phyloP scores from a whole-genome alignment of 2,113 vertebrate genomes.

The Podarcis raffonei region DNA sequence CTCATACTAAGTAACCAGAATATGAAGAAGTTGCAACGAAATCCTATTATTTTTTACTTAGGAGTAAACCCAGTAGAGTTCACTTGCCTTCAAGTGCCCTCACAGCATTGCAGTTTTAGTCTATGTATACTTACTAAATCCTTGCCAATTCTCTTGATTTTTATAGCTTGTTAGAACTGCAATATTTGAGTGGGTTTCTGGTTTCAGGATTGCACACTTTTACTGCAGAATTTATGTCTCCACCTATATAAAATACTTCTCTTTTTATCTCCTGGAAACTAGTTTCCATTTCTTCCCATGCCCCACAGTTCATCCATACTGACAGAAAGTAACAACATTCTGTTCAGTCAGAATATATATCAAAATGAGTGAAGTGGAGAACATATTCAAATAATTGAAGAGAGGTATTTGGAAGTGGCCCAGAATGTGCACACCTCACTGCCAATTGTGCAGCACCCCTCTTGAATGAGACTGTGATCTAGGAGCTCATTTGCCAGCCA shows the following conservation, averaged over 20 bases:
- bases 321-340: neutral
- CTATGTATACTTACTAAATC: neutral
- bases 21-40: neutral
- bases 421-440: neutral
- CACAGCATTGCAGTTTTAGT: neutral
- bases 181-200: neutral
- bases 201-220: neutral
- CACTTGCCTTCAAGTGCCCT: neutral
- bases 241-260: neutral
- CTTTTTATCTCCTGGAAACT: neutral
- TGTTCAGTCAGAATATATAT: neutral
- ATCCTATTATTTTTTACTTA: neutral
- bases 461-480: neutral
- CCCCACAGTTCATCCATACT: neutral
- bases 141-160: neutral
- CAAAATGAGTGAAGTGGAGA: neutral
- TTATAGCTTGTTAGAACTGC: neutral
- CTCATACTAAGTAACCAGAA: neutral
- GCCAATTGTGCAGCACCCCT: constrained; percentile 12
- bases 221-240: neutral
- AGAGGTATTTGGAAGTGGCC: neutral
- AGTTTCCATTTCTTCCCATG: neutral
- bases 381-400: neutral
- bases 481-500: constrained; percentile 19
- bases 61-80: neutral